Conservation (phyloP, 2,797 vertebrate species). For the Paguma larvata region DNA sequence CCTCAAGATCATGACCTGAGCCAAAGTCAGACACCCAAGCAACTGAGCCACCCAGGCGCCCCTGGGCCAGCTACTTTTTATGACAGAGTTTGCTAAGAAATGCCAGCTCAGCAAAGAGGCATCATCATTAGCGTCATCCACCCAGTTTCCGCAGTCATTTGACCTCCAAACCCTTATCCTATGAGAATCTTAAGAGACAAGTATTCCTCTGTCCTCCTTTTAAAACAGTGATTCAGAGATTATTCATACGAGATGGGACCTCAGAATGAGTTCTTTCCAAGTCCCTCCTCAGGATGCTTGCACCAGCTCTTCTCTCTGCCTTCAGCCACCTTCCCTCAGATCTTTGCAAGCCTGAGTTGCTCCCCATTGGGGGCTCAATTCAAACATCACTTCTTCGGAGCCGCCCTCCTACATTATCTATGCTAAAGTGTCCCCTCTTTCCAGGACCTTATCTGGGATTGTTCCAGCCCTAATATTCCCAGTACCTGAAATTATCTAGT, state of each 20-base stretch:
- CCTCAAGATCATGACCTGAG: no score
- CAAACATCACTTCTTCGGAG: background rate
- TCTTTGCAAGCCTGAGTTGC: background rate
- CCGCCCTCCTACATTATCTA: background rate
- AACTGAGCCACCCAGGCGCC: no score
- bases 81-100: background rate
- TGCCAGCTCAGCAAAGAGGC: background rate
- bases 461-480: background rate
- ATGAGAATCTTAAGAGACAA: background rate
- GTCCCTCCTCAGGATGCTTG: background rate
- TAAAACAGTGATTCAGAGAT: background rate
- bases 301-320: background rate
- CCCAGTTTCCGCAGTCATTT: background rate
- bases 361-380: background rate
- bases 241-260: background rate
- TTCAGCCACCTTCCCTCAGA: background rate
- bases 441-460: no score
- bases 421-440: background rate
- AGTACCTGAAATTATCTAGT: background rate
- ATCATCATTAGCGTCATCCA: background rate
- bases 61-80: background rate
- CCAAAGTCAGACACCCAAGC: no score
- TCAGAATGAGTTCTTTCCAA: background rate
- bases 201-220: background rate
- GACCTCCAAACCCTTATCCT: background rate